Evolutionary conservation across 92 coral and sea anemone genomes (phyloP).

Genomic region (Palythoa grandiflora): DNA sequence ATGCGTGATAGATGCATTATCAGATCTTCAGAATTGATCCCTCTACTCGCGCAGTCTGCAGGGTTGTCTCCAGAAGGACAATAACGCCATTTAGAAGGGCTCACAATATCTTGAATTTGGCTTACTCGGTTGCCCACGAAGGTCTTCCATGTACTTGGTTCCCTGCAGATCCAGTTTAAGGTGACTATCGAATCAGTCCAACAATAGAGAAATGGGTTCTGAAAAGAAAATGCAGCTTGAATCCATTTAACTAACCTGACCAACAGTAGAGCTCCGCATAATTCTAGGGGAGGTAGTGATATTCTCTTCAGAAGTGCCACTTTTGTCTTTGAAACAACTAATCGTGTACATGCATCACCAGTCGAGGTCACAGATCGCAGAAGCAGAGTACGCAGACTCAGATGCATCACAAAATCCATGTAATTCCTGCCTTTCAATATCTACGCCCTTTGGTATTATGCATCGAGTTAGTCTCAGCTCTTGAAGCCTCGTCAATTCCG

Average conservation of each 20-base stretch:
- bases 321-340: too few species aligned
- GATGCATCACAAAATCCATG: too few species aligned
- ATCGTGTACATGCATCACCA: too few species aligned
- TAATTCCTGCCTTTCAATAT: too few species aligned
- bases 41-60: neutral
- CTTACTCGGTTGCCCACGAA: slow-evolving; percentile 64
- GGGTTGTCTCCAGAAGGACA: neutral
- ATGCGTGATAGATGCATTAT: neutral
- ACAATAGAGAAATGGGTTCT: too few species aligned
- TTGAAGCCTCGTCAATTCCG: too few species aligned
- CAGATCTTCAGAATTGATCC: neutral
- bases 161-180: slow-evolving; percentile 62
- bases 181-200: too few species aligned
- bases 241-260: slow-evolving; percentile 8
- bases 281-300: neutral
- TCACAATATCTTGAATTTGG: slow-evolving; percentile 65
- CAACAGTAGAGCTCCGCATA: slow-evolving; percentile 20
- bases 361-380: too few species aligned
- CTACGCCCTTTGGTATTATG: too few species aligned
- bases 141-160: slow-evolving; percentile 56
- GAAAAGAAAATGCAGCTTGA: too few species aligned
- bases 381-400: too few species aligned
- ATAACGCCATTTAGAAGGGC: slow-evolving; percentile 32
- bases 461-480: too few species aligned
- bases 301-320: slow-evolving; percentile 20